These are phyloP conservation scores for Dermochelys coriacea DNA, from an alignment of 2,797 vertebrate genomes.

Conservation along the genomic window DNA sequence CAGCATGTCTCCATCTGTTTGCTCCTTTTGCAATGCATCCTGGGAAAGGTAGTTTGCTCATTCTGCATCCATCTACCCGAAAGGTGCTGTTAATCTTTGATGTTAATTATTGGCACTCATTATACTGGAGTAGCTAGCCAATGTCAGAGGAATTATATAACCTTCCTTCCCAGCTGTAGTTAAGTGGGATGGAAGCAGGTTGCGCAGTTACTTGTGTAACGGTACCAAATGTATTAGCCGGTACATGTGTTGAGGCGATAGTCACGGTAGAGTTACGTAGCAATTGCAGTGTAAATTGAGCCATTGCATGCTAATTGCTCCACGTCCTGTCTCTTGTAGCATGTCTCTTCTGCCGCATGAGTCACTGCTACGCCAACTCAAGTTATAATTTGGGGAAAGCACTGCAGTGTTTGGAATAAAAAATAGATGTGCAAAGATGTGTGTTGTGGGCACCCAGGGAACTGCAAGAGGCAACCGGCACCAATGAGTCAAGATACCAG, in stretches of 20 bases:
- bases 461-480: not conserved
- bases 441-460: not conserved
- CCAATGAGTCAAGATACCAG: not conserved
- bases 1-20: not conserved
- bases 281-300: not conserved
- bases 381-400: not conserved
- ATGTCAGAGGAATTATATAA: not conserved
- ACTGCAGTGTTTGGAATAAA: not conserved
- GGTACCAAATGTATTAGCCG: not conserved
- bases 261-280: not conserved
- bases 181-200: not conserved
- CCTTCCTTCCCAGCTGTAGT: not conserved
- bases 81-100: not conserved
- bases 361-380: not conserved
- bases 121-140: not conserved
- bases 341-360: not conserved
- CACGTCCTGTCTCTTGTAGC: not conserved
- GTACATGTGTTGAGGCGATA: not conserved
- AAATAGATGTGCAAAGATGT: not conserved
- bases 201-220: not conserved
- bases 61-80: not conserved
- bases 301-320: not conserved
- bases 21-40: not conserved
- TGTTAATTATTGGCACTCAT: not conserved
- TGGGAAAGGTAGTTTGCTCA: not conserved